Base-by-base conservation (phyloP, 2,113 vertebrate genomes). In the Progne subis region DNA sequence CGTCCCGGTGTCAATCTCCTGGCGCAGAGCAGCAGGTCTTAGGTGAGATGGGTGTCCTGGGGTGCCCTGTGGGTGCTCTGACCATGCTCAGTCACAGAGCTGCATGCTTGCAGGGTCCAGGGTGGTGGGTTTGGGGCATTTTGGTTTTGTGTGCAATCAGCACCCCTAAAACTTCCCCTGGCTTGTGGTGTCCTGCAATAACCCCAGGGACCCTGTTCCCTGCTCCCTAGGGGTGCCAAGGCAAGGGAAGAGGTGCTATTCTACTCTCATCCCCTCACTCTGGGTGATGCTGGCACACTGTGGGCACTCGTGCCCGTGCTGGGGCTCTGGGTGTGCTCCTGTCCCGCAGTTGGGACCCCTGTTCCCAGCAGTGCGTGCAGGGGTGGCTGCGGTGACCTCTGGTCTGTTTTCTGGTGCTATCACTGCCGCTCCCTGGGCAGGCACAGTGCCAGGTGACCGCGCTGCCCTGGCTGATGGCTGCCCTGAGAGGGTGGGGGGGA, bases 331-430 rank as follows among this genome's bases (percentile, higher is more conserved):
- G 16, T 49, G 43, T 71, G n/a, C 65, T 55, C n/a, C 47, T 70
- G 19, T 63, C 18, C 31, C 0, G 0, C 53, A 31, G 31, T 0
- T 25, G 52, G 26, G 39, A 53, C 26, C 26, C 26, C 8, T 34
- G 28, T 63, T 8, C 29, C 12, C 67, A 80, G 31, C 4, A 0
- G 31, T 31, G 34, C 1, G 13, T 64, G 43, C 17, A 18, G 31
- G 1, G 0, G 21, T 50, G 43, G 31, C 7, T 0, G 4, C 1
- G 0, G 29, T 56, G 57, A 64, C 59, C 86, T 72, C 59, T 88
- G 76, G 5, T 88, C 50, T 72, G 8, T 80, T 25, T 5, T 29
- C 29, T 5, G 24, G 19, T 71, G 41, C n/a, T 64, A 18, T 71
- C 75, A 25, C 12, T 63, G 49, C 24, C 1, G 11, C 34, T 56